Percentiles rank a stretch among this genome's conserved stretches.
These are phyloP conservation scores for Peromyscus nudipes DNA, from an alignment of 2,797 vertebrate genomes.

Conservation along the genomic window DNA sequence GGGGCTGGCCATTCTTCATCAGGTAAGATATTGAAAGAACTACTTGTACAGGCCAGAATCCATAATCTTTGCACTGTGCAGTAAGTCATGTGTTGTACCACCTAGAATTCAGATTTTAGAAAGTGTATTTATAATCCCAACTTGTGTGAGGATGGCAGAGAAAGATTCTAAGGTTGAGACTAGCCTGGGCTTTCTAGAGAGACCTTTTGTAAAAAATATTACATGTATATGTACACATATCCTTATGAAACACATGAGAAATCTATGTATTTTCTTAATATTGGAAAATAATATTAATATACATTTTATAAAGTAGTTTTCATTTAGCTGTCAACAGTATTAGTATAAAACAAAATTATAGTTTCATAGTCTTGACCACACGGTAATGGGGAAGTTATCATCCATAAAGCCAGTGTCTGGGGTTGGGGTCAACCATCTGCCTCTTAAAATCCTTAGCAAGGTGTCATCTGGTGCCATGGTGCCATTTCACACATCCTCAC, in stretches of 20 bases:
- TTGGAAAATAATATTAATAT: not conserved
- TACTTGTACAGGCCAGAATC: not conserved
- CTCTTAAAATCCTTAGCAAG: not conserved
- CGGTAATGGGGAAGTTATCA: not conserved
- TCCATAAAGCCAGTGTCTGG: not conserved
- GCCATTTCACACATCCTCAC: too few species aligned
- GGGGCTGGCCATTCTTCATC: not conserved
- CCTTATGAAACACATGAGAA: not conserved
- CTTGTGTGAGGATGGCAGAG: not conserved
- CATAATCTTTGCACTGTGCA: not conserved
- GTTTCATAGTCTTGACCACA: not conserved
- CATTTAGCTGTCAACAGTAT: not conserved
- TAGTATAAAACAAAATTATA: not conserved
- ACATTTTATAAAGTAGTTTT: not conserved
- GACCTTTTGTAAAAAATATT: not conserved
- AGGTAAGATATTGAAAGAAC: not conserved
- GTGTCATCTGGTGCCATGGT: not conserved
- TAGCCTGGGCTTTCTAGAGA: not conserved
- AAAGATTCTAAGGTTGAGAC: not conserved
- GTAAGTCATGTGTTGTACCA: not conserved
- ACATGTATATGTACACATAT: not conserved
- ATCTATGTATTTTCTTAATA: not conserved
- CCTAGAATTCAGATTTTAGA: not conserved
- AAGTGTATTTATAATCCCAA: not conserved
- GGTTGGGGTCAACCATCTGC: not conserved